These are phyloP conservation scores for Ahaetulla prasina DNA, from an alignment of 2,113 vertebrate species.

Conservation along the genomic window DNA sequence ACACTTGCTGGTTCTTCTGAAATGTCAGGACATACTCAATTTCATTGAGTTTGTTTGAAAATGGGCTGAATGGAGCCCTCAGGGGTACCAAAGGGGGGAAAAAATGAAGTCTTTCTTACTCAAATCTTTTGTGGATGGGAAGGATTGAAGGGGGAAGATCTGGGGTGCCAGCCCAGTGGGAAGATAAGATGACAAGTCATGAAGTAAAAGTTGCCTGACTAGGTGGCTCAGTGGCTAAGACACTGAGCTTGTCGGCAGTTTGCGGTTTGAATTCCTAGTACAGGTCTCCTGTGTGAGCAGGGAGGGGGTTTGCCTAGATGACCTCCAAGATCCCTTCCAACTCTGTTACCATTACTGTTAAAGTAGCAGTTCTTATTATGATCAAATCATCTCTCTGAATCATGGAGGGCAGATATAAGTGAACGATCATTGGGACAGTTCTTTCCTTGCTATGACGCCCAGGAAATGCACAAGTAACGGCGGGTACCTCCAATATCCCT, in stretches of 20 bases:
- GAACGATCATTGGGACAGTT: neutral
- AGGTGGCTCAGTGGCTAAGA: no score
- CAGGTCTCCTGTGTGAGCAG: no score
- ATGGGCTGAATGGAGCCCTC: neutral
- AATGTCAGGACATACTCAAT: neutral
- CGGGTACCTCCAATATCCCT: neutral
- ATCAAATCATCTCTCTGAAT: neutral
- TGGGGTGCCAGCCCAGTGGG: neutral
- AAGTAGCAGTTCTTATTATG: neutral
- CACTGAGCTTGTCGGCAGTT: no score
- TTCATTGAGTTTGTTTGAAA: neutral
- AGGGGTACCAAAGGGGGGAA: neutral
- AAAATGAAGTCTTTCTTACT: neutral
- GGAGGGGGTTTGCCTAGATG: no score
- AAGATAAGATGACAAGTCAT: neutral
- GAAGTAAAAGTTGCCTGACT: no score
- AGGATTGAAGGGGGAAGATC: neutral
- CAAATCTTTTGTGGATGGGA: neutral
- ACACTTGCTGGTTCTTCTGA: neutral
- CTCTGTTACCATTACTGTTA: no score
- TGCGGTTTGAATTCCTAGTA: no score
- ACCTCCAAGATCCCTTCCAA: no score
- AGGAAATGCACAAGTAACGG: neutral
- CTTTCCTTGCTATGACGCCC: neutral
- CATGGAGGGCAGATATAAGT: neutral